A percentile compares a stretch with the other conserved stretches of the same genome.
phyloP scores from a whole-genome alignment of 2,797 vertebrate species.

The Schizopygopsis malacanthus region DNA sequence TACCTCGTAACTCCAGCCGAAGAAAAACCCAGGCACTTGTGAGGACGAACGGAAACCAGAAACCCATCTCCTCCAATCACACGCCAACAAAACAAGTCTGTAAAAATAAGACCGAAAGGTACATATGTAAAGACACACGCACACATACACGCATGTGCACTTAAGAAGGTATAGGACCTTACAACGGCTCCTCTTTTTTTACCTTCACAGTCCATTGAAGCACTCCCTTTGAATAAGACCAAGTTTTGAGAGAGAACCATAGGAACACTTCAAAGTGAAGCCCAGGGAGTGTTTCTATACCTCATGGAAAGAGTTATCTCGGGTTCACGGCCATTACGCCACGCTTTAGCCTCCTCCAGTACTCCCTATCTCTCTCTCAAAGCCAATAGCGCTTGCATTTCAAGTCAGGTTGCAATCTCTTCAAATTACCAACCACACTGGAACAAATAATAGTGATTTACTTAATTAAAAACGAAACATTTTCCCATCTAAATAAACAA shows the following conservation, averaged over 20 bases:
- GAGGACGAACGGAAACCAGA: constrained; percentile 65
- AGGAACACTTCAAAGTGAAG: constrained; percentile 25
- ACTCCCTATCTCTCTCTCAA: constrained; percentile 60
- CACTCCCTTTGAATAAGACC: constrained; percentile 36
- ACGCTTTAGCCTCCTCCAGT: constrained; percentile 47
- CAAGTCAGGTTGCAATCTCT: constrained; percentile 72
- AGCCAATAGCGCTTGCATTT: constrained; percentile 66
- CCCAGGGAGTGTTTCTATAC: constrained; percentile 32
- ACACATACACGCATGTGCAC: neutral
- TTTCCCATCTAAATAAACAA: constrained; percentile 79
- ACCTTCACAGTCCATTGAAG: constrained; percentile 30
- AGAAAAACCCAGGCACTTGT: constrained; percentile 65
- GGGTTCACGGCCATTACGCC: constrained; percentile 49
- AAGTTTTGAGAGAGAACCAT: constrained; percentile 43
- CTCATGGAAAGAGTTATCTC: constrained; percentile 43
- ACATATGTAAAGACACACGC: constrained; percentile 36
- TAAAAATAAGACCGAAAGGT: constrained; percentile 7
- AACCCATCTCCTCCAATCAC: constrained; percentile 69
- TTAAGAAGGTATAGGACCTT: neutral
- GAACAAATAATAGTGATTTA: constrained; percentile 81
- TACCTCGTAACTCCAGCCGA: constrained; percentile 71
- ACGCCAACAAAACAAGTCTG: constrained; percentile 57
- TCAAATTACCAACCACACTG: constrained; percentile 74
- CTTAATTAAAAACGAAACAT: constrained; percentile 83
- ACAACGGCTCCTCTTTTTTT: constrained; percentile 16